Percentiles rank a stretch among this genome's conserved stretches.
Evolutionary conservation across 2,797 vertebrate species (phyloP).

Genomic region (Bufotes viridis): DNA sequence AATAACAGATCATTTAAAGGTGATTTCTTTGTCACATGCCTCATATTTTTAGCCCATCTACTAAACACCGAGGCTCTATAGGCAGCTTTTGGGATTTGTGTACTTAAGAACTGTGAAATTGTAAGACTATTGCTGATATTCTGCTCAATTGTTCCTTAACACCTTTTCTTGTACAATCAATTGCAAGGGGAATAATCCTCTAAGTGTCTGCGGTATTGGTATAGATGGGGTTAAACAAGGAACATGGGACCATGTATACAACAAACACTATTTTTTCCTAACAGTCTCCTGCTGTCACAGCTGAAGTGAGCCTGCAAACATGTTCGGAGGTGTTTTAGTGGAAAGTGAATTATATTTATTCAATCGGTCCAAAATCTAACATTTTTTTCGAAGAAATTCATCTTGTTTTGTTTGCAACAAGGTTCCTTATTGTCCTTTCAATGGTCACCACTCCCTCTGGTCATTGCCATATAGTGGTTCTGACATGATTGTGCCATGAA

Average conservation of each 20-base stretch:
- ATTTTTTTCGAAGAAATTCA: neutral
- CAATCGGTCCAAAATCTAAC: neutral
- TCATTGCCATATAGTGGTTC: neutral
- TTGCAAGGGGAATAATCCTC: conserved; percentile 44
- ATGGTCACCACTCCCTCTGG: neutral
- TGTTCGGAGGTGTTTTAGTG: conserved; percentile 11
- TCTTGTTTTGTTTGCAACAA: neutral
- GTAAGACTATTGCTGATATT: conserved; percentile 45
- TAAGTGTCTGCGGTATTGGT: conserved; percentile 34
- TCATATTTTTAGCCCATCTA: conserved; percentile 49
- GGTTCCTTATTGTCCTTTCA: neutral
- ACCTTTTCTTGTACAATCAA: conserved; percentile 47
- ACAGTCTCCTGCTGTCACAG: neutral
- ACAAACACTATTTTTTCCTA: neutral
- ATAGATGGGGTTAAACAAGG: conserved; percentile 42
- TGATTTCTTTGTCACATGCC: conserved; percentile 51
- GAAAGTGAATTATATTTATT: conserved; percentile 5
- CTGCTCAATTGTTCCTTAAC: conserved; percentile 44
- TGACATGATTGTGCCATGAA: neutral
- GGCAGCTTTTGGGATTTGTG: conserved; percentile 35
- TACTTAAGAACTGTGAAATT: conserved; percentile 50
- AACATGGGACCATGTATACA: conserved; percentile 27
- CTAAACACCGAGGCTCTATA: conserved; percentile 43
- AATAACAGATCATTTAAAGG: conserved; percentile 57
- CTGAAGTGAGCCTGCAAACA: conserved; percentile 5